Conservation (phyloP, 2,113 vertebrate genomes). For the Saiga tatarica region DNA sequence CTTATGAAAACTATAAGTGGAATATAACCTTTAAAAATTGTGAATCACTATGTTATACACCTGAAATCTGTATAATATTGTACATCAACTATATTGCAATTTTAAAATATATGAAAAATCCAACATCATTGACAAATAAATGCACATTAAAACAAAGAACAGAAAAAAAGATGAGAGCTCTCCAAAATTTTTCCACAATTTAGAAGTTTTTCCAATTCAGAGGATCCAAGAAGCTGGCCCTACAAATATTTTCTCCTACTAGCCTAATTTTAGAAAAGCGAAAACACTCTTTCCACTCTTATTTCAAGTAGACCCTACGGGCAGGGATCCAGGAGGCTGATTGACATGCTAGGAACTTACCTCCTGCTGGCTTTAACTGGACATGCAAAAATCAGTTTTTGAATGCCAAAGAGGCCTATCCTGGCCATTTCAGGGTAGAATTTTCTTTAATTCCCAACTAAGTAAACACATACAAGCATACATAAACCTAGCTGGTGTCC, state of each 20-base stretch:
- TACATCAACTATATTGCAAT: neutral
- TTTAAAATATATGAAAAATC: neutral
- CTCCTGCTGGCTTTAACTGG: neutral
- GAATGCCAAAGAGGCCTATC: neutral
- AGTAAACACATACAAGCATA: neutral
- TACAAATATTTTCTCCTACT: neutral
- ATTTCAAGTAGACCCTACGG: neutral
- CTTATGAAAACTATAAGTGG: neutral
- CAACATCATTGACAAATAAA: neutral
- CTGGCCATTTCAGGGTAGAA: neutral
- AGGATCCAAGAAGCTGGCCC: neutral
- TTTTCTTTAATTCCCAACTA: neutral
- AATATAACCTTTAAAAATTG: neutral
- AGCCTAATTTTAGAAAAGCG: neutral
- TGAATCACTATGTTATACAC: neutral
- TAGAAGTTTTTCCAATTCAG: neutral
- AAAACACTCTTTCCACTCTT: neutral
- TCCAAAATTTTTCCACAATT: neutral
- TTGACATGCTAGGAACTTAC: neutral
- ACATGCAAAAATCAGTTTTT: neutral
- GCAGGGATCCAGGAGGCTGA: neutral
- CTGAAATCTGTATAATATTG: neutral
- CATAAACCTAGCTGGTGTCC: neutral
- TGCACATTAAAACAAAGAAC: neutral
- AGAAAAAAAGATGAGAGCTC: neutral